Evolutionary conservation across 2,888 invertebrate genomes (phyloP), one percentile per base, ranked within the genome.

Genomic region (Megaustenia siamemsis): DNA sequence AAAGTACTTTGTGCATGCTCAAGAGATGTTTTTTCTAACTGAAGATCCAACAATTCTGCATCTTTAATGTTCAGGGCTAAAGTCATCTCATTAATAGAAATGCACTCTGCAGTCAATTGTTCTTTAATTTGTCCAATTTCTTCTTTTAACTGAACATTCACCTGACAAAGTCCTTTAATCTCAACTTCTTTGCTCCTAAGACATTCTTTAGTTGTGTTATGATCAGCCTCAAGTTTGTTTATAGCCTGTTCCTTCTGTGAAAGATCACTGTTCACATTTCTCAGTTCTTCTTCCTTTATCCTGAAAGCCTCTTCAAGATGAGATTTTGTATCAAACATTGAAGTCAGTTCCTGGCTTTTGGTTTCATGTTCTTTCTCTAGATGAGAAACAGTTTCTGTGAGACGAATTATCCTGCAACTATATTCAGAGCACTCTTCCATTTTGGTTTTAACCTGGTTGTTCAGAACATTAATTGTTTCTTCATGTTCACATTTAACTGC

Each of bases 261-360:
- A 71, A 63, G 49, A 45, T 75, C 56, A 53, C 38, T 40, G 21
- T 84, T 60, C 12, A 80, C 28, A 80, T 5, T 32, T 15, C 49
- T 35, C 15, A 82, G 18, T 60, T 85, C 85, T 49, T 68, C 56
- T 8, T 76, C 81, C 45, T n/a, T 69, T 32, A 21, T 77, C 53
- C 60, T 68, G 40, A 81, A 38, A 60, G 21, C 77, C 10, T 66
- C 69, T 68, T 84, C 84, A 21, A 78, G 49, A 21, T 78, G 15
- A n/a, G 56, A 21, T 49, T 84, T 84, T 32, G 63, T 35, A 5
- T 68, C 49, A 53, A 49, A 76, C 38, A 77, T 10, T 53, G 21
- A 35, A n/a, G 35, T 53, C 24, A 81, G 5, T 4, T 75, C 63
- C 49, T 68, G 66, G 28, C 21, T 60, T 78, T 66, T 40, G n/a